Conservation (phyloP, 2,797 vertebrate species). For the Smutsia gigantea region DNA sequence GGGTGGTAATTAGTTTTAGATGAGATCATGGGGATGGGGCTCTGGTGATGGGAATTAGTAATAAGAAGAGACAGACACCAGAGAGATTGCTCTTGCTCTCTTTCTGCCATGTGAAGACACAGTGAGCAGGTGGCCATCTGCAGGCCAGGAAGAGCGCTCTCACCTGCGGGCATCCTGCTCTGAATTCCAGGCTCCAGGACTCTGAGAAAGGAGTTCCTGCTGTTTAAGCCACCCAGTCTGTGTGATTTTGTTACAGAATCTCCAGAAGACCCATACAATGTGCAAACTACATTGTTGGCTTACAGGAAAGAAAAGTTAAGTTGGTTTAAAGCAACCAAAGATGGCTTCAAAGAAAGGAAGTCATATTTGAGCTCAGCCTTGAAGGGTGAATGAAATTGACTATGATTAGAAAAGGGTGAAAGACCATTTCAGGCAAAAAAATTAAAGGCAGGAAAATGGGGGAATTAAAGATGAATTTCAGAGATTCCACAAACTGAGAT, state of each 20-base stretch:
- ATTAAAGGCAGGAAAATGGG: neutral
- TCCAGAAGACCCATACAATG: neutral
- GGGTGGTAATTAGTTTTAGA: neutral
- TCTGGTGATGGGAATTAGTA: neutral
- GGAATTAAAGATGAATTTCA: neutral
- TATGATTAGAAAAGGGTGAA: neutral
- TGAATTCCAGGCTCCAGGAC: neutral
- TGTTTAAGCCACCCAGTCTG: neutral
- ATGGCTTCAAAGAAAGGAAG: neutral
- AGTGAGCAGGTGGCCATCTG: neutral
- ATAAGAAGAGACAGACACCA: neutral
- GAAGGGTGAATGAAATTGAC: neutral
- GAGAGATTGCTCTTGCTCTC: neutral
- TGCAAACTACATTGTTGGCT: no score
- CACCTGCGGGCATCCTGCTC: neutral
- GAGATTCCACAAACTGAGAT: neutral
- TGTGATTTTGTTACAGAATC: neutral
- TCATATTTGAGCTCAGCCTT: neutral
- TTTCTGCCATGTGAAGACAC: neutral
- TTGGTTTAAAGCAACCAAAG: neutral
- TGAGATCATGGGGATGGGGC: neutral
- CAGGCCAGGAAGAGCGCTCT: neutral
- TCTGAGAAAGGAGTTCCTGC: neutral
- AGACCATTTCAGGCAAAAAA: neutral
- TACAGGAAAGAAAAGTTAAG: neutral